phyloP scores from a whole-genome alignment of 2,113 vertebrate species.

The Lasiurus borealis region DNA sequence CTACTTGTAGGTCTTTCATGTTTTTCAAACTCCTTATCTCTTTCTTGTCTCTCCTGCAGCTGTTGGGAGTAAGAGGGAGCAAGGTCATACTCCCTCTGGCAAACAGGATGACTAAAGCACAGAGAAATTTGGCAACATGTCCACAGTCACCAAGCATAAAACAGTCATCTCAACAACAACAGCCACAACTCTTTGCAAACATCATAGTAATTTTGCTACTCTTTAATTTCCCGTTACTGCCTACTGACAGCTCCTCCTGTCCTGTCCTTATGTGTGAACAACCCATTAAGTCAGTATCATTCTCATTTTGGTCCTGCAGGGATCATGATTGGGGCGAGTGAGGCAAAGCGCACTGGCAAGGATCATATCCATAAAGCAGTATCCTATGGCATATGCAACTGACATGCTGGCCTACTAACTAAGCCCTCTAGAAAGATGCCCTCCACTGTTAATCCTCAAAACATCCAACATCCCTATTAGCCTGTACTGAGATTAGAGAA shows the following conservation, averaged over 20 bases:
- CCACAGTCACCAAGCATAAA: neutral
- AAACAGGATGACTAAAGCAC: neutral
- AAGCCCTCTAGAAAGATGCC: slow-evolving; percentile 6
- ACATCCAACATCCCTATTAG: neutral
- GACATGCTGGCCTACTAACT: neutral
- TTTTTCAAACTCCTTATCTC: neutral
- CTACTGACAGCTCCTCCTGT: neutral
- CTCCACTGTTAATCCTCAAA: neutral
- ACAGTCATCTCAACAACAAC: neutral
- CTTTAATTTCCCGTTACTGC: neutral
- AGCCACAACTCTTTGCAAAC: neutral
- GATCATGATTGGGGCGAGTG: neutral
- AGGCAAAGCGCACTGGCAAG: neutral
- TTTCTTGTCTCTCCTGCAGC: neutral
- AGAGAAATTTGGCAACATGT: neutral
- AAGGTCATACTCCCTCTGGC: neutral
- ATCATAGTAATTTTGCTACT: too few species aligned
- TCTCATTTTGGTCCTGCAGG: neutral
- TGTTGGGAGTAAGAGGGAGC: neutral
- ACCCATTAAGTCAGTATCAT: neutral
- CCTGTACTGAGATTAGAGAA: neutral
- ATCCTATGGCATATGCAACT: too few species aligned
- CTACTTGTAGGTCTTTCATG: neutral
- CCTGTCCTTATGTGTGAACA: neutral
- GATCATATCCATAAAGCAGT: neutral